These are phyloP conservation scores for Spinibarbus caldwelli DNA, from an alignment of 2,797 vertebrate genomes.

Conservation along the genomic window DNA sequence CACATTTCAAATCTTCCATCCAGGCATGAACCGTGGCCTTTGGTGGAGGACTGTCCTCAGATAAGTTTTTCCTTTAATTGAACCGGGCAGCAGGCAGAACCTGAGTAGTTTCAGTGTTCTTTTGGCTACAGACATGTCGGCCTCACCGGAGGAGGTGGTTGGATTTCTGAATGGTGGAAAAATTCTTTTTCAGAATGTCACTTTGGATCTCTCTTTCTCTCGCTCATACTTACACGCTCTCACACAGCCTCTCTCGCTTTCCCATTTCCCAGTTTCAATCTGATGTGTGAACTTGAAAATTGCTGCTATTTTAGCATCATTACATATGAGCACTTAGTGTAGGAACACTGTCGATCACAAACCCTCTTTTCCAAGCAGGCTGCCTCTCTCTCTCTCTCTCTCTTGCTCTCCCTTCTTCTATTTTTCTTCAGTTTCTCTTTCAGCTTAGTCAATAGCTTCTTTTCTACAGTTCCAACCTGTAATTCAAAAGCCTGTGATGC, in stretches of 20 bases:
- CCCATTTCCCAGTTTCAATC: slow-evolving; percentile 43
- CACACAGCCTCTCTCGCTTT: slow-evolving; percentile 25
- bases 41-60: slow-evolving; percentile 8
- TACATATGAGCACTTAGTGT: slow-evolving; percentile 54
- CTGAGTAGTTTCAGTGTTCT: slow-evolving; percentile 23
- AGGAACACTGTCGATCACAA: slow-evolving; percentile 30
- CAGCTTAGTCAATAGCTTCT: slow-evolving; percentile 13
- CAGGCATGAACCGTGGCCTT: slow-evolving; percentile 36
- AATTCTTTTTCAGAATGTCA: slow-evolving; percentile 43
- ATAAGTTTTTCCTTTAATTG: slow-evolving; percentile 32
- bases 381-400: background rate
- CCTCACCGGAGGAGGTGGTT: background rate
- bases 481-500: slow-evolving; percentile 21
- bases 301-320: slow-evolving; percentile 56
- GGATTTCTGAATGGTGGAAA: slow-evolving; percentile 30
- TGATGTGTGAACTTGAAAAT: slow-evolving; percentile 59
- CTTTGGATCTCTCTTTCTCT: slow-evolving; percentile 18
- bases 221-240: background rate
- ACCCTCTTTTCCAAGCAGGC: slow-evolving; percentile 7
- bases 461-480: slow-evolving; percentile 23
- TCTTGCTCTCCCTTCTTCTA: background rate
- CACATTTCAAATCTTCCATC: slow-evolving; percentile 32
- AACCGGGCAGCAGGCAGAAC: background rate
- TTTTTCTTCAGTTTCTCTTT: slow-evolving; percentile 6
- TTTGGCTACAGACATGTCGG: slow-evolving; percentile 20